Evolutionary conservation across 2,113 vertebrate species (phyloP), one percentile per base, ranked within the genome.

Genomic region (Periophthalmus modestus): DNA sequence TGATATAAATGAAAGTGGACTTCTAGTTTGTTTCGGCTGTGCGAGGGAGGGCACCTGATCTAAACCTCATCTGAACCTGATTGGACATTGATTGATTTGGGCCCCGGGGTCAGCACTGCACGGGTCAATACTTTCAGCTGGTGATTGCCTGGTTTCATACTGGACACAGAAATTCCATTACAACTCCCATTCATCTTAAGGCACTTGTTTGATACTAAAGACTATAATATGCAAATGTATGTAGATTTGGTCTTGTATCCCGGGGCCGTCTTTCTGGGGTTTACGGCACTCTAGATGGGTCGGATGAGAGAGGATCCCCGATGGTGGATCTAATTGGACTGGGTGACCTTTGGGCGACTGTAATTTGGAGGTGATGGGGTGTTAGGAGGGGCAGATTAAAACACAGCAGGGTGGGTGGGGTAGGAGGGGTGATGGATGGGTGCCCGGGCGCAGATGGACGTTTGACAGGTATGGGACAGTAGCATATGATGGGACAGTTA

Each of bases 241-340:
- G 21, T 58, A 24, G 23, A 23, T 58, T 23, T 21, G 9, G n/a
- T 23, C 19, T 9, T 75, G 75, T 61, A 39, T 39, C 77, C 78
- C 74, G 59, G 68, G 62, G 78, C 71, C 65, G 54, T 19, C 3
- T 65, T 19, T 71, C 58, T 48, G 54, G 5, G 10, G 11, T 91
- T 90, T 88, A 88, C 33, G 61, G 79, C 67, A 59, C 68, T 73
- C 70, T 72, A 36, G 68, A 61, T 69, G 74, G 80, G 77, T 43
- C 78, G 71, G 69, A 75, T 24, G 83, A 76, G 76, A 83, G 88
- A 87, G 82, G 82, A 78, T 88, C 69, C 59, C 78, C 87, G 86
- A 92, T 87, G 85, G 88, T 39, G 79, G 74, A 82, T 89, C 89
- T 93, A 92, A 93, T 93, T 93, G 89, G 89, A 89, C 86, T 68